Evolutionary conservation across 1,140 invertebrate genomes (phyloP).

Genomic region (Ips typographus): DNA sequence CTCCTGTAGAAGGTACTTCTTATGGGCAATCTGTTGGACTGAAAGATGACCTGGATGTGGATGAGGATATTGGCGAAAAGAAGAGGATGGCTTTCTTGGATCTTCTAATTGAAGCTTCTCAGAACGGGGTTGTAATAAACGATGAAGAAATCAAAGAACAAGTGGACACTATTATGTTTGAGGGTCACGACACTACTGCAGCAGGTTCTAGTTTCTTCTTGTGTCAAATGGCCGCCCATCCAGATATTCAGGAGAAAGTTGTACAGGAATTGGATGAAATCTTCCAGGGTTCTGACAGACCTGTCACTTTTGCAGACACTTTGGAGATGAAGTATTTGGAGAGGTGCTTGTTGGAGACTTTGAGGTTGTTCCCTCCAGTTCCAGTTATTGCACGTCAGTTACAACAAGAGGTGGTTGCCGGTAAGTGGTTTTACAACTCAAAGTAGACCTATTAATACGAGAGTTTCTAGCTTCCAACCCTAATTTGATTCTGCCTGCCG

Average conservation of each 20-base stretch:
- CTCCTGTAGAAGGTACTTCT: slow-evolving; percentile 67
- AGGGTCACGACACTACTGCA: slow-evolving; percentile 92
- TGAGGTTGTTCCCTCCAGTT: slow-evolving; percentile 84
- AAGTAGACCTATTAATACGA: no score
- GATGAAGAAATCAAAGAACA: slow-evolving; percentile 91
- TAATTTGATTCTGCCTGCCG: slow-evolving; percentile 58
- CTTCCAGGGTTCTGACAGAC: slow-evolving; percentile 76
- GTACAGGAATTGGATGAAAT: slow-evolving; percentile 81
- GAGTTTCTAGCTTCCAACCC: slow-evolving; percentile 52
- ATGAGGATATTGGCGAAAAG: slow-evolving; percentile 79
- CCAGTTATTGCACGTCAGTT: slow-evolving; percentile 75
- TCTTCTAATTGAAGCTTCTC: slow-evolving; percentile 80
- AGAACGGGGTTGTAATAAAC: slow-evolving; percentile 75
- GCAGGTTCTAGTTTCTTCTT: slow-evolving; percentile 82
- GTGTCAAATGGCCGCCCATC: slow-evolving; percentile 77
- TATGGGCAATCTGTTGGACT: slow-evolving; percentile 72
- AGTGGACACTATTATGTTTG: slow-evolving; percentile 95
- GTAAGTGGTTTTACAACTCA: slow-evolving; percentile 54
- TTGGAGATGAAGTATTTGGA: slow-evolving; percentile 83
- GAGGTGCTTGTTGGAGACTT: slow-evolving; percentile 78
- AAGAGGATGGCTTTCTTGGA: slow-evolving; percentile 93
- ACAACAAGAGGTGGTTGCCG: slow-evolving; percentile 67
- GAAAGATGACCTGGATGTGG: slow-evolving; percentile 78
- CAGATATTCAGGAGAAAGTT: slow-evolving; percentile 72
- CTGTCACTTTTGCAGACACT: slow-evolving; percentile 74